A percentile compares a stretch with the other conserved stretches of the same genome.
Conservation (phyloP, 2,888 invertebrate species). For the Sesamia inferens region DNA sequence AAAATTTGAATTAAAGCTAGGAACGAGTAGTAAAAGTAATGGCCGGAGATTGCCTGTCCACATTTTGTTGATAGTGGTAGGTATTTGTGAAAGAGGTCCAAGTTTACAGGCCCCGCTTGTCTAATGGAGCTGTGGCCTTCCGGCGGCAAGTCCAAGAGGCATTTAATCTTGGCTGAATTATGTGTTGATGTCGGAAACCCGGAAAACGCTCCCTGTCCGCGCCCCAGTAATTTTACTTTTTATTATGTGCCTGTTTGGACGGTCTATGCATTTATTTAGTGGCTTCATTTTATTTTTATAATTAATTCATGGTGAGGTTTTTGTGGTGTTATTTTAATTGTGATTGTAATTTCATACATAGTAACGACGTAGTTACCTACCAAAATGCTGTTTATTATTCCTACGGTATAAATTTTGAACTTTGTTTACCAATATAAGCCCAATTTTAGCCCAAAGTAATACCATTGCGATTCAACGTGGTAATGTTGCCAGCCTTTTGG, state of each 20-base stretch:
- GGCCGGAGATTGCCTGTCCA: constrained; percentile 59
- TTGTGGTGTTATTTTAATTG: constrained; percentile 48
- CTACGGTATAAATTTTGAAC: neutral
- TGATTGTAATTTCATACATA: constrained; percentile 14
- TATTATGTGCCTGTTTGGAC: constrained; percentile 75
- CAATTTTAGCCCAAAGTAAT: no score
- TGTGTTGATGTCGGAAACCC: constrained; percentile 86
- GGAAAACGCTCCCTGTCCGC: constrained; percentile 83
- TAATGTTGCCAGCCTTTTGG: no score
- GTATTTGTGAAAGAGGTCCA: constrained; percentile 73
- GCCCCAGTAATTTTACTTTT: constrained; percentile 83
- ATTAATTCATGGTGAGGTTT: constrained; percentile 56
- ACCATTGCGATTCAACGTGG: no score
- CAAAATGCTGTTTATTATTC: neutral
- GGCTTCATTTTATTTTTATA: constrained; percentile 57
- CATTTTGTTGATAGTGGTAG: constrained; percentile 65
- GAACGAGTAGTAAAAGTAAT: constrained; percentile 54
- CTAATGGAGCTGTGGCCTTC: constrained; percentile 85
- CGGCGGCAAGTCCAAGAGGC: constrained; percentile 84
- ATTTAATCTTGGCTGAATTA: constrained; percentile 88
- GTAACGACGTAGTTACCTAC: neutral
- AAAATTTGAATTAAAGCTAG: constrained; percentile 54
- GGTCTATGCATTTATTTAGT: constrained; percentile 70
- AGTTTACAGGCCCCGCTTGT: constrained; percentile 76
- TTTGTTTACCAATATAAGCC: neutral